phyloP scores from a whole-genome alignment of 2,113 vertebrate genomes.

The Mesocricetus auratus region DNA sequence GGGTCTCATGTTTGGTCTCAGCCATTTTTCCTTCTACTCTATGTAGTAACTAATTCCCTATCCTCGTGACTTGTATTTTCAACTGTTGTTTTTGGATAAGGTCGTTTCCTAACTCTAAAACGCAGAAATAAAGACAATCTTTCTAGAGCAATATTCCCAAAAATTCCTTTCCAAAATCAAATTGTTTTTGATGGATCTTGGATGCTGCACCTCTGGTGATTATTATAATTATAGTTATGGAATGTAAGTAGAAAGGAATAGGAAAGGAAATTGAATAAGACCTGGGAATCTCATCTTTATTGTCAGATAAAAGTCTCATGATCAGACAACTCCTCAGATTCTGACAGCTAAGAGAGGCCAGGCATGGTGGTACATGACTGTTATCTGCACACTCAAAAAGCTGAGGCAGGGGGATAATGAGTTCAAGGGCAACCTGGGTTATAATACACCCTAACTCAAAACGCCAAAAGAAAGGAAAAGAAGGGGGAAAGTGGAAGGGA shows the following conservation, averaged over 20 bases:
- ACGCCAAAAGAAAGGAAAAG: background rate
- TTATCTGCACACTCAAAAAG: background rate
- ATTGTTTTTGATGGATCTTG: conserved; percentile 44
- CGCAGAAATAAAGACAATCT: conserved; percentile 41
- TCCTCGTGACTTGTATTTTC: conserved; percentile 3
- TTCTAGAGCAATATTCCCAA: conserved; percentile 24
- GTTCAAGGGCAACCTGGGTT: background rate
- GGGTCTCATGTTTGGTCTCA: background rate
- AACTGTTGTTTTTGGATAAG: background rate
- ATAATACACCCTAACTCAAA: background rate
- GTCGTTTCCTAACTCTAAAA: conserved; percentile 52
- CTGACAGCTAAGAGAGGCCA: conserved; percentile 1
- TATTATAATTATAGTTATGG: background rate
- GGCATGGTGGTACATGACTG: background rate
- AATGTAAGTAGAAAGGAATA: background rate
- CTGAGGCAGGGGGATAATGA: background rate
- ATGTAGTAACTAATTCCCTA: background rate
- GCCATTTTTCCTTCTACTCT: background rate
- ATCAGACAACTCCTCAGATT: background rate
- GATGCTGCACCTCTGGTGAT: background rate
- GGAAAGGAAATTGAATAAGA: background rate
- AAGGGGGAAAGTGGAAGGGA: background rate
- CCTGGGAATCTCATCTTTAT: background rate
- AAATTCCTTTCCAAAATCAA: conserved; percentile 50
- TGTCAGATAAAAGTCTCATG: background rate